Evolutionary conservation across 2,888 invertebrate genomes (phyloP).

Genomic region (Argynnis bischoffii): DNA sequence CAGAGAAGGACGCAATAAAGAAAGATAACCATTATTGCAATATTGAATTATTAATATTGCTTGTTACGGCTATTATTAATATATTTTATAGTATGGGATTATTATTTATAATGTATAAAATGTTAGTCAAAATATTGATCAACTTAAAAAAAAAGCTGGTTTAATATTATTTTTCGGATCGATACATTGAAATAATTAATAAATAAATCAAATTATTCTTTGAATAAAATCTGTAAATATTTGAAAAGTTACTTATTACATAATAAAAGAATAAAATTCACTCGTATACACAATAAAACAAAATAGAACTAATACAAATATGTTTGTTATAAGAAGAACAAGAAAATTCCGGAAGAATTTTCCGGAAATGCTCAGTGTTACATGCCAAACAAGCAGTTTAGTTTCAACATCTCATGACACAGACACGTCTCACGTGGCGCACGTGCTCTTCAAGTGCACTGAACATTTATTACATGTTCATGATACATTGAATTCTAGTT

Average conservation of each 20-base stretch:
- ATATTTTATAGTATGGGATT: background rate
- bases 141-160: too few relatives aligned
- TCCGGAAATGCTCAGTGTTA: background rate
- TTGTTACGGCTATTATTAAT: background rate
- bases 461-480: background rate
- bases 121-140: background rate
- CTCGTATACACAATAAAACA: too few relatives aligned
- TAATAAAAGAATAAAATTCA: too few relatives aligned
- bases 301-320: too few relatives aligned
- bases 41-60: background rate
- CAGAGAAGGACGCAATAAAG: conserved; percentile 14
- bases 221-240: too few relatives aligned
- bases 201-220: too few relatives aligned
- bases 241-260: too few relatives aligned
- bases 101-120: background rate
- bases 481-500: too few relatives aligned
- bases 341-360: background rate
- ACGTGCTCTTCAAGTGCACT: conserved; percentile 6
- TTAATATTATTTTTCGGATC: too few relatives aligned
- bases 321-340: too few relatives aligned
- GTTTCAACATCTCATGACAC: conserved; percentile 7
- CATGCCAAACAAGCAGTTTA: background rate
- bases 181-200: too few relatives aligned
- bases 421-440: conserved; percentile 14
- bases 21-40: conserved; percentile 10